Base-by-base conservation (phyloP, 1,140 invertebrate species). In the Apolygus lucorum region DNA sequence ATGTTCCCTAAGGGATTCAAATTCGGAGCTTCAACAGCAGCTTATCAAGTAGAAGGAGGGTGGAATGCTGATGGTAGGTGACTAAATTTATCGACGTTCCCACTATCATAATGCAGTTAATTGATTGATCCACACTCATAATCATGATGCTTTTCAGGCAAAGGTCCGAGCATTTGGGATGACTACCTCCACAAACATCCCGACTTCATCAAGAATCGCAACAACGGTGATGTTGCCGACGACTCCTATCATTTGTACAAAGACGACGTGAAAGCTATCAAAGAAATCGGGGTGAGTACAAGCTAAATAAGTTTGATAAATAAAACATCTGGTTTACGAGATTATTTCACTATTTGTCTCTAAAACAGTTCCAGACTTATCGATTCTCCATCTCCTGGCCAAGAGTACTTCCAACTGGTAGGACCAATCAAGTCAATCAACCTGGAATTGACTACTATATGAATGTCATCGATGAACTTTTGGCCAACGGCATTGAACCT, bases 41-140 rank as follows among this genome's bases (percentile, higher is more conserved):
- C 84, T 64, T 86, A 82, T 79, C 85, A 86, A 79, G 82, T 85
- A 65, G 85, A 86, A 79, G 84, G 84, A 68, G 85, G 72, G 68
- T 87, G 85, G 85, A 84, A 86, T 76, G 79, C 74, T 73, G 81
- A 80, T 76, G 83, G 83, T 84, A 78, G 75, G 76, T n/a, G n/a
- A 49, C n/a, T n/a, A n/a, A n/a, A n/a, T n/a, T n/a, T n/a, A n/a
- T n/a, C n/a, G n/a, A n/a, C n/a, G n/a, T n/a, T n/a, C n/a, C n/a
- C n/a, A n/a, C n/a, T n/a, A n/a, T n/a, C n/a, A n/a, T n/a, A n/a
- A n/a, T n/a, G n/a, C n/a, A n/a, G n/a, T n/a, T n/a, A n/a, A n/a
- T n/a, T n/a, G n/a, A n/a, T n/a, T n/a, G n/a, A n/a, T n/a, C n/a
- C n/a, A n/a, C n/a, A n/a, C n/a, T n/a, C n/a, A n/a, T n/a, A n/a